Conservation (phyloP, 2,797 vertebrate species). For the Benthosema pterotum region DNA sequence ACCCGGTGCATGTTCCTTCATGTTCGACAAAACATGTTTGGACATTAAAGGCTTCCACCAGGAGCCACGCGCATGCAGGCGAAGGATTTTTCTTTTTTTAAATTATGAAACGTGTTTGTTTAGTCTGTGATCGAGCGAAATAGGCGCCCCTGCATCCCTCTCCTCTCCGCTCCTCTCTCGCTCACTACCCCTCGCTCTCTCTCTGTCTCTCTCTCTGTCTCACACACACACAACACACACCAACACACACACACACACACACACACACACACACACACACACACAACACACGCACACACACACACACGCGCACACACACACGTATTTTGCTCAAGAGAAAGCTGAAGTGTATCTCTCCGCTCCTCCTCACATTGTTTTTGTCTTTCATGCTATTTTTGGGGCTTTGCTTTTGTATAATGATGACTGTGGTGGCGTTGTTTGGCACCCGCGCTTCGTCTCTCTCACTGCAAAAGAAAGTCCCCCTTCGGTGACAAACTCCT, state of each 20-base stretch:
- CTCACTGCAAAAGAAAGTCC: background rate
- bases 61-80: slow-evolving; percentile 35
- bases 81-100: slow-evolving; percentile 44
- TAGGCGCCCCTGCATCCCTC: slow-evolving; percentile 6
- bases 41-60: slow-evolving; percentile 42
- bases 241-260: too few species aligned
- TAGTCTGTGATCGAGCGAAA: slow-evolving; percentile 35
- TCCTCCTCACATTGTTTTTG: slow-evolving; percentile 16
- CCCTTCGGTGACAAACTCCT: background rate
- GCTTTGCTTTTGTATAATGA: slow-evolving; percentile 5
- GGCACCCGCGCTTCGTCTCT: slow-evolving; percentile 3
- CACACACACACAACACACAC: too few species aligned
- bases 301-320: too few species aligned
- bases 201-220: too few species aligned
- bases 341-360: slow-evolving; percentile 2
- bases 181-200: too few species aligned
- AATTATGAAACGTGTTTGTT: slow-evolving; percentile 56
- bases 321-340: slow-evolving; percentile 8
- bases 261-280: too few species aligned
- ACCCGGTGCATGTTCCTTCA: slow-evolving; percentile 33
- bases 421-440: background rate
- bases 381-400: slow-evolving; percentile 20
- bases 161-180: too few species aligned
- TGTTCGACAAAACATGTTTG: slow-evolving; percentile 48
- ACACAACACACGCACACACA: too few species aligned